phyloP scores from a whole-genome alignment of 2,888 invertebrate genomes.

The Malachius bipustulatus region DNA sequence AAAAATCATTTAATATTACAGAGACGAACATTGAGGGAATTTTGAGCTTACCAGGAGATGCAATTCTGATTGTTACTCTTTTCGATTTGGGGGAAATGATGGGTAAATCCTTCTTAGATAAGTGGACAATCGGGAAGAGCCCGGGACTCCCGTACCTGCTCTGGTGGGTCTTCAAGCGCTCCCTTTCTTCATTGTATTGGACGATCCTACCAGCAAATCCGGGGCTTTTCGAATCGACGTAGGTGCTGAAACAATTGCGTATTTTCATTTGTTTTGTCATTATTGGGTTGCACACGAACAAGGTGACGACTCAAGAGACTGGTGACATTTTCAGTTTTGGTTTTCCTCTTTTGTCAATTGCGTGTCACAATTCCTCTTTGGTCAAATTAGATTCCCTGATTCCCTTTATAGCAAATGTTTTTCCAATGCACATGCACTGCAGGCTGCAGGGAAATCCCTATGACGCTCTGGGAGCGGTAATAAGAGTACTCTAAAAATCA shows the following conservation, averaged over 20 bases:
- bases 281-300: too few relatives aligned
- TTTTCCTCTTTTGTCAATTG: too few relatives aligned
- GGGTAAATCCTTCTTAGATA: constrained; percentile 37
- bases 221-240: constrained; percentile 42
- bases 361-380: too few relatives aligned
- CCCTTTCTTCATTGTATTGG: constrained; percentile 37
- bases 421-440: too few relatives aligned
- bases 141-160: constrained; percentile 37
- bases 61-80: constrained; percentile 29
- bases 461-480: too few relatives aligned
- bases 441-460: too few relatives aligned
- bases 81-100: constrained; percentile 28
- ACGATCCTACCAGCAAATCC: constrained; percentile 41
- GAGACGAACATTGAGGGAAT: not conserved
- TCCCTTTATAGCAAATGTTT: too few relatives aligned
- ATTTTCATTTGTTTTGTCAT: too few relatives aligned
- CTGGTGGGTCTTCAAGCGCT: constrained; percentile 29
- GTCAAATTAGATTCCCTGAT: too few relatives aligned
- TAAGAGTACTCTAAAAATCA: too few relatives aligned
- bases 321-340: too few relatives aligned
- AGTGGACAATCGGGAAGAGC: constrained; percentile 40
- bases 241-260: constrained; percentile 28
- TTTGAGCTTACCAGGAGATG: constrained; percentile 26
- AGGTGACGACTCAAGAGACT: too few relatives aligned
- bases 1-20: not conserved